Evolutionary conservation across 2,888 invertebrate species (phyloP).

Genomic region (Rotaria socialis): DNA sequence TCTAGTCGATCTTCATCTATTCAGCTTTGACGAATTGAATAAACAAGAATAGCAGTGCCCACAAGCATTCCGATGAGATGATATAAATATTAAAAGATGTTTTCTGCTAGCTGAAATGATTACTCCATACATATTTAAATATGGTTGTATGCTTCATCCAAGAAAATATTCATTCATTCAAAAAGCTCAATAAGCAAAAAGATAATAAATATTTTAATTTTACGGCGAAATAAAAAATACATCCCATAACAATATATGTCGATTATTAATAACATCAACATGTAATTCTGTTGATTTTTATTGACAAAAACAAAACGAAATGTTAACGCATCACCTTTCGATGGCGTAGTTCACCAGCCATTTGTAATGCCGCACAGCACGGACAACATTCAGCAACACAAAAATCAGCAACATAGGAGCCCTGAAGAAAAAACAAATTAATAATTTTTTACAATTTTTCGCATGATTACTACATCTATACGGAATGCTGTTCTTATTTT

Average conservation of each 20-base stretch:
- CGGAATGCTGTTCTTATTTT: conserved; percentile 13
- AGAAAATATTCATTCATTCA: neutral
- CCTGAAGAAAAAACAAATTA: neutral
- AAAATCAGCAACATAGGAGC: neutral
- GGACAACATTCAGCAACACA: conserved; percentile 1
- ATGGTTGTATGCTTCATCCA: neutral
- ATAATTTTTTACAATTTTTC: too few relatives aligned
- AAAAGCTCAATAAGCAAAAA: neutral
- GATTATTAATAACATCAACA: too few relatives aligned
- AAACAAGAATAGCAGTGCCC: neutral
- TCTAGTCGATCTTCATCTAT: neutral
- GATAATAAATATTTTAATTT: neutral
- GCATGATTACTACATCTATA: neutral
- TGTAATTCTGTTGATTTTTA: too few relatives aligned
- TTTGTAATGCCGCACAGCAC: neutral
- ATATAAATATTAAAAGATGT: neutral
- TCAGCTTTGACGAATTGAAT: neutral
- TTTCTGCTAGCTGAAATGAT: neutral
- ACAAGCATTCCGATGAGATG: neutral
- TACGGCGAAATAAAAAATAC: neutral
- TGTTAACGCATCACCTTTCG: too few relatives aligned
- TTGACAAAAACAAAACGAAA: too few relatives aligned
- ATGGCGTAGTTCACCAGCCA: neutral
- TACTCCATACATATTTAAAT: neutral
- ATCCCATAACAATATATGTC: too few relatives aligned